Evolutionary conservation across 2,888 invertebrate genomes (phyloP).

Genomic region (Spodoptera littoralis): DNA sequence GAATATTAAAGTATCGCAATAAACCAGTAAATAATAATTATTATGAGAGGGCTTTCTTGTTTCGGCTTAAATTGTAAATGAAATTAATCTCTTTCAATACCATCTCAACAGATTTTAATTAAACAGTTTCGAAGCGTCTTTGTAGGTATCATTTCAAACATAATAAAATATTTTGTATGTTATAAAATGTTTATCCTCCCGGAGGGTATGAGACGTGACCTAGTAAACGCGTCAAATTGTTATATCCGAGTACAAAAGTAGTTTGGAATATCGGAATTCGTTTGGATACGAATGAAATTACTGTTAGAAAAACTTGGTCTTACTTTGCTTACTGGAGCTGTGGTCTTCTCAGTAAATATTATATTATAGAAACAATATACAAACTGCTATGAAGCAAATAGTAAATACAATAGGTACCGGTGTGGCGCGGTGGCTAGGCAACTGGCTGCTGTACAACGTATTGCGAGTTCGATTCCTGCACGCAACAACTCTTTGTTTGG

Average conservation of each 20-base stretch:
- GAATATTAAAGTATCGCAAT: too few species aligned
- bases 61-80: background rate
- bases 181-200: background rate
- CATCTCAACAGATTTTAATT: background rate
- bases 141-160: conserved; percentile 13
- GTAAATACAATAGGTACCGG: too few species aligned
- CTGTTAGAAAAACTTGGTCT: too few species aligned
- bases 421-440: too few species aligned
- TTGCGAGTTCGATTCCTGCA: too few species aligned
- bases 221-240: background rate
- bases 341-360: background rate
- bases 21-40: too few species aligned
- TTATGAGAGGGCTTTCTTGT: background rate
- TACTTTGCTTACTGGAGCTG: background rate
- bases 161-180: conserved; percentile 4
- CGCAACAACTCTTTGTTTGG: too few species aligned
- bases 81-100: conserved; percentile 3
- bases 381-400: too few species aligned
- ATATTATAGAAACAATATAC: too few species aligned
- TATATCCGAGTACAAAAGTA: background rate
- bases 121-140: background rate
- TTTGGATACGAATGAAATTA: too few species aligned
- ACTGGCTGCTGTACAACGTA: too few species aligned
- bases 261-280: background rate
- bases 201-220: background rate